phyloP scores from a whole-genome alignment of 2,113 vertebrate species.

The Microcebus ravelobensis region DNA sequence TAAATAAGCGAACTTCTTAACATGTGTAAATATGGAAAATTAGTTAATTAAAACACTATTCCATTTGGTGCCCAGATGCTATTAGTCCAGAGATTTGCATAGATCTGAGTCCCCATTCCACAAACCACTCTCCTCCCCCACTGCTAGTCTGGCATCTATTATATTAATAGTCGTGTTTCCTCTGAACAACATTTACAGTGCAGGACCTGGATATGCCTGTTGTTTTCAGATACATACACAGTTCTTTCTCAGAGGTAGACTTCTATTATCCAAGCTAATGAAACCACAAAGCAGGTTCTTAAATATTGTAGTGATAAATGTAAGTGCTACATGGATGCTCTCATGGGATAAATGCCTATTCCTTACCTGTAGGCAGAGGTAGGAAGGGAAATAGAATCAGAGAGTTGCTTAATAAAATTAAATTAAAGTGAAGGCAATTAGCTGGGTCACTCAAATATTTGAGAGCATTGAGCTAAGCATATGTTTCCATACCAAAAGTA shows the following conservation, averaged over 20 bases:
- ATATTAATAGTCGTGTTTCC: not conserved
- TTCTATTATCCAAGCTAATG: not conserved
- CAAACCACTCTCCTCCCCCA: not conserved
- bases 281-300: not conserved
- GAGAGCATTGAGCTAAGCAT: not conserved
- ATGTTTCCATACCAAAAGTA: not conserved
- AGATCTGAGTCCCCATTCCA: not conserved
- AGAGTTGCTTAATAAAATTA: not conserved
- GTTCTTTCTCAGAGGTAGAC: not conserved
- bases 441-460: not conserved
- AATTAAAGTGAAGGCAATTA: not conserved
- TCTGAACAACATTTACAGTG: accelerated
- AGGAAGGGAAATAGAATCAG: not conserved
- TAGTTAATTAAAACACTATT: not conserved
- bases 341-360: not conserved
- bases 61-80: not conserved
- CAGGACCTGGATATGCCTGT: accelerated
- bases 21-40: not conserved
- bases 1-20: not conserved
- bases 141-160: not conserved
- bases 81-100: not conserved
- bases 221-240: not conserved
- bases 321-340: not conserved
- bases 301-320: not conserved
- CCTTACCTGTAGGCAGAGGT: not conserved